phyloP scores from a whole-genome alignment of 2,888 invertebrate genomes.

The Drosophila mercatorum region DNA sequence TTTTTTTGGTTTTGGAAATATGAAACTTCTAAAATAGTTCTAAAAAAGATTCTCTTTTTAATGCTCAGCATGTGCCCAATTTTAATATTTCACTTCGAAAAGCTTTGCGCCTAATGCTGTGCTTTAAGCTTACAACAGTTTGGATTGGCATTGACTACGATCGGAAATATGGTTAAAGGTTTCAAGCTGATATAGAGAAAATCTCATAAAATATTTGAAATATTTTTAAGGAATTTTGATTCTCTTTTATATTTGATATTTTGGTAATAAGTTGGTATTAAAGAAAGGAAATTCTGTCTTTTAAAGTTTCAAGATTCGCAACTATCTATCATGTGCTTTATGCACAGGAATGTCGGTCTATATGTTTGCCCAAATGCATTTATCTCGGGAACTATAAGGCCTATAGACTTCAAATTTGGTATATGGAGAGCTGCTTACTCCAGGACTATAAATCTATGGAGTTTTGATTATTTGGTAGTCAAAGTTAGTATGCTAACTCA shows the following conservation, averaged over 20 bases:
- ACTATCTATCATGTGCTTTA: no score
- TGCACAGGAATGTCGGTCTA: no score
- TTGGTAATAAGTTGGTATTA: no score
- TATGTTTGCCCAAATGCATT: background rate
- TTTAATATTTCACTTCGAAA: background rate
- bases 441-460: no score
- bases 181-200: no score
- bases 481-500: background rate
- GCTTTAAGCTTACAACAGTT: conserved; percentile 3
- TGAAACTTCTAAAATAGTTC: conserved; percentile 23
- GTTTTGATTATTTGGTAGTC: no score
- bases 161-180: background rate
- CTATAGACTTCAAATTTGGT: background rate
- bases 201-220: background rate
- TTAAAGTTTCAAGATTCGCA: no score
- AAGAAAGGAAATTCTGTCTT: no score
- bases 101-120: conserved; percentile 3
- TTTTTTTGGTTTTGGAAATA: conserved; percentile 10
- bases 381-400: background rate
- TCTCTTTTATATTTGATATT: background rate
- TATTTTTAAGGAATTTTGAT: background rate
- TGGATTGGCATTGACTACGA: background rate
- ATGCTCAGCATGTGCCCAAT: background rate
- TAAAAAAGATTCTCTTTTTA: background rate
- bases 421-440: background rate